Base-by-base conservation (phyloP, 1,140 invertebrate genomes). In the Bombus sibiricus region DNA sequence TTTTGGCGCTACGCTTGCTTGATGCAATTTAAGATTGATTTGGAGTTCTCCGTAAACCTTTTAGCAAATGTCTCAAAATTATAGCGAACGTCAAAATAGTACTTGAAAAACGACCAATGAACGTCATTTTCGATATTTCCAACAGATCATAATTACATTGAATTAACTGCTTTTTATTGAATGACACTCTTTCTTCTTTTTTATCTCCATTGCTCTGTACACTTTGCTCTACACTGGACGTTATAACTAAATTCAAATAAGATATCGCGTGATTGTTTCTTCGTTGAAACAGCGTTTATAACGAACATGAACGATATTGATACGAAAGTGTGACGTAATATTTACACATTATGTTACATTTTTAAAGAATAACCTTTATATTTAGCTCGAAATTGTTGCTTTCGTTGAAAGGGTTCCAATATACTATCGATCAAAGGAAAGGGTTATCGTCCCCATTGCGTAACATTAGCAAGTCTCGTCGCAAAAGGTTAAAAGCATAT, bases 361-460 rank as follows among this genome's bases (percentile, higher is more conserved):
- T 62, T 47, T 5, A 18, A 25, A 39, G 28, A 59, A 8, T 22
- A 62, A 77, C 57, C 74, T 59, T 57, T 76, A 39, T 34, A 62
- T 62, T 77, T 41, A 39, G 25, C 18, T 57, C 6, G 13, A 25
- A n/a, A 34, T 76, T 37, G 28, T 39, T 34, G 18, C 37, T 47
- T 25, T 64, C 15, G 32, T 32, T 12, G 62, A 37, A 34, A 75
- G 18, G n/a, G 72, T 82, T 43, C 25, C 41, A 25, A 66, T 62
- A 71, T 13, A 47, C 9, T 59, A 53, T 79, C 75, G 82, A 84
- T 79, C 75, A 18, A 43, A 34, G 25, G 18, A 41, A 41, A 41
- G 47, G 59, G 43, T 77, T 68, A 18, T 76, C 62, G 62, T 78
- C 75, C 64, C 64, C 10, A 18, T 79, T 79, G 39, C 64, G n/a